Evolutionary conservation across 2,113 vertebrate genomes (phyloP).

Genomic region (Thunnus maccoyii): DNA sequence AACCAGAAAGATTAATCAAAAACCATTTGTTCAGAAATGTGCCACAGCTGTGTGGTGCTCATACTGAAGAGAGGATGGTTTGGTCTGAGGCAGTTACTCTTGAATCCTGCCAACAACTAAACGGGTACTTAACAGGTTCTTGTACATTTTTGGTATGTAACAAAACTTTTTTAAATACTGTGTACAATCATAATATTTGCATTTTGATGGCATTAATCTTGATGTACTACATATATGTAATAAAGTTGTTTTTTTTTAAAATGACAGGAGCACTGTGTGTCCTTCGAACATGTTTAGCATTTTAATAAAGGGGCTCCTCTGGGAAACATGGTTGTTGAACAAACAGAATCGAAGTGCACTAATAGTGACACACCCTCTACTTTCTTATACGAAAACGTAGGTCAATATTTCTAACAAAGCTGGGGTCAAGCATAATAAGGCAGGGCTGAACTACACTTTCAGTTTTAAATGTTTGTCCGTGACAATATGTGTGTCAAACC

Average conservation of each 20-base stretch:
- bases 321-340: not conserved
- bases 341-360: too few species aligned
- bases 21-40: not conserved
- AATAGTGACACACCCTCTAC: not conserved
- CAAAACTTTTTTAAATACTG: slow-evolving; percentile 49
- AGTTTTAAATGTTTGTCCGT: too few species aligned
- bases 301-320: not conserved
- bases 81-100: slow-evolving; percentile 29
- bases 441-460: too few species aligned
- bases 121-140: slow-evolving; percentile 44
- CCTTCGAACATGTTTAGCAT: not conserved
- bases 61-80: not conserved
- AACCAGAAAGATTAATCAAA: slow-evolving; percentile 6
- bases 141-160: slow-evolving; percentile 52
- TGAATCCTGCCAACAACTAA: slow-evolving; percentile 64
- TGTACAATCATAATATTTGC: slow-evolving; percentile 48
- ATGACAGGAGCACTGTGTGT: slow-evolving; percentile 10
- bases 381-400: not conserved
- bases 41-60: not conserved
- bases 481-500: not conserved
- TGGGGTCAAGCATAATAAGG: not conserved
- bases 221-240: slow-evolving; percentile 51
- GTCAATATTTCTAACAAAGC: slow-evolving; percentile 1
- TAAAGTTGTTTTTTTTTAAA: slow-evolving; percentile 59
- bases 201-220: slow-evolving; percentile 51